Evolutionary conservation across 2,797 vertebrate genomes (phyloP).

Genomic region (Peromyscus eremicus): DNA sequence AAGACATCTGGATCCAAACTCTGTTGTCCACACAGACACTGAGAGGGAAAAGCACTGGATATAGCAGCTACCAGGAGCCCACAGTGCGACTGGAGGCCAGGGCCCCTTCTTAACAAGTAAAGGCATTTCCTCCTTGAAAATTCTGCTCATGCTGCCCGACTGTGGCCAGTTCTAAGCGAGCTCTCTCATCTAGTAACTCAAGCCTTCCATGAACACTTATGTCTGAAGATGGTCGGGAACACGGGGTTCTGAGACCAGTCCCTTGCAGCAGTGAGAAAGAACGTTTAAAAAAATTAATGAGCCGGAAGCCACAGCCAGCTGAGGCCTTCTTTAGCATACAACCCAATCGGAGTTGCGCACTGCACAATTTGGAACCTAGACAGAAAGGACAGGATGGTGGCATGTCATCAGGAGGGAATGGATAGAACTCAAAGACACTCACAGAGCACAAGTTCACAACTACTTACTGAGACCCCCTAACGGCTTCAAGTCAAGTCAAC

Average conservation of each 20-base stretch:
- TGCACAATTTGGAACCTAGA: accelerated
- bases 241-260: background rate
- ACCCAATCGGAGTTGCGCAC: background rate
- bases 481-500: background rate
- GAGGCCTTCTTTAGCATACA: background rate
- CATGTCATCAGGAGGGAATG: background rate
- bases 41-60: background rate
- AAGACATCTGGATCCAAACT: background rate
- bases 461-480: background rate
- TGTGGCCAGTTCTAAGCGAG: background rate
- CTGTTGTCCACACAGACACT: background rate
- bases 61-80: background rate
- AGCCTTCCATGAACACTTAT: background rate
- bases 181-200: background rate
- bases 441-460: background rate
- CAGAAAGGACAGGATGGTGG: background rate
- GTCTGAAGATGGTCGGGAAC: background rate
- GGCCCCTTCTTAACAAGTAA: accelerated
- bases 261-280: background rate
- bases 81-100: accelerated
- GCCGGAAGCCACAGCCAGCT: background rate
- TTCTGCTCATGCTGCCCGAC: background rate
- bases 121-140: too few species aligned
- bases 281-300: background rate
- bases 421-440: background rate